Percentiles rank a stretch among this genome's conserved stretches.
These are phyloP conservation scores for Malurus cyaneus DNA, from an alignment of 2,113 vertebrate genomes.

Conservation along the genomic window DNA sequence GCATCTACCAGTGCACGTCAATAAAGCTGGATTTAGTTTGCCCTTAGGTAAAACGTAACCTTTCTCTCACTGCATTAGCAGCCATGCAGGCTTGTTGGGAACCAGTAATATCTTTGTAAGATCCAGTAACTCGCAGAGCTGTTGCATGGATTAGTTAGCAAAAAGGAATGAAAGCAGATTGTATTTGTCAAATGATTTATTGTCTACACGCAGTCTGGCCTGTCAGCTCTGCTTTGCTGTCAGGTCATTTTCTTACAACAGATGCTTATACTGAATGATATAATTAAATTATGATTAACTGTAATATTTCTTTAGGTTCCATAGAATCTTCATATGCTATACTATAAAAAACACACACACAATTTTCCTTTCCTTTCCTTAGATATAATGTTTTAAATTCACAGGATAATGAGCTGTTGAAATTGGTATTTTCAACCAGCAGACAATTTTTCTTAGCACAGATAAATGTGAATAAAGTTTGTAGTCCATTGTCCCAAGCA, in stretches of 20 bases:
- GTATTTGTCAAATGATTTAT: conserved; percentile 49
- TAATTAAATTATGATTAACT: conserved; percentile 28
- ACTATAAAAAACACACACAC: background rate
- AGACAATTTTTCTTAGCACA: background rate
- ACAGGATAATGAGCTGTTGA: background rate
- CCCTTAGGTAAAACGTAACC: conserved; percentile 28
- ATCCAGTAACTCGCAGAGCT: conserved; percentile 24
- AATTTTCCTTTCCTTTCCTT: background rate
- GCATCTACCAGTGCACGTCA: background rate
- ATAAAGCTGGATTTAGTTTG: conserved; percentile 37
- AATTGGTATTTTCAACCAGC: background rate
- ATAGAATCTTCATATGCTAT: background rate
- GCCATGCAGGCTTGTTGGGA: background rate
- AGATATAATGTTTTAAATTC: background rate
- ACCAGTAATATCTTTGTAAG: background rate
- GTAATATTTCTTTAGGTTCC: background rate
- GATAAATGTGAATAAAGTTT: background rate
- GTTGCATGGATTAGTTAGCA: conserved; percentile 22
- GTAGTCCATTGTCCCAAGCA: background rate
- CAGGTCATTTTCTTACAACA: conserved; percentile 33
- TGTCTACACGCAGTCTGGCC: background rate
- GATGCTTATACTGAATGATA: background rate
- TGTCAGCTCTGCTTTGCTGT: background rate
- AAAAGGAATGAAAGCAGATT: conserved; percentile 32
- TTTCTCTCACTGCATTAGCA: conserved; percentile 30